Evolutionary conservation across 2,797 vertebrate genomes (phyloP).

Genomic region (Rallus crepitans): DNA sequence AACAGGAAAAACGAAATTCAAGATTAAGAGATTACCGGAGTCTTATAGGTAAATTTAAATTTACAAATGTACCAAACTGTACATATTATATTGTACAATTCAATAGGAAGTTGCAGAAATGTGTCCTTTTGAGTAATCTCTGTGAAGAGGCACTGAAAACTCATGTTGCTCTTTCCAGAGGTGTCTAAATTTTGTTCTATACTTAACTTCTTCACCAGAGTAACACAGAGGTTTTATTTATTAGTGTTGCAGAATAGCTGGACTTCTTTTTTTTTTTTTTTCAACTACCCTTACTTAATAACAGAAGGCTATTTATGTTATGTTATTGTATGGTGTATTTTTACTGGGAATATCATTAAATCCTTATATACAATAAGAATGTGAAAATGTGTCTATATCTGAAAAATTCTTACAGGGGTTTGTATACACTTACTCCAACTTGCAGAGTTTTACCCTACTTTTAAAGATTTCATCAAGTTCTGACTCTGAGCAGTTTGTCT

Average conservation of each 20-base stretch:
- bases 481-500: background rate
- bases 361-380: background rate
- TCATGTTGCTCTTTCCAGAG: background rate
- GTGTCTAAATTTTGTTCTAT: background rate
- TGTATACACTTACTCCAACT: background rate
- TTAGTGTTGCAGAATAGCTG: background rate
- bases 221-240: background rate
- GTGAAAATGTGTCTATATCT: background rate
- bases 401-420: background rate
- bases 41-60: constrained; percentile 87
- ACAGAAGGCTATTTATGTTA: background rate
- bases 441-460: background rate
- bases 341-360: background rate
- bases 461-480: background rate
- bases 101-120: background rate
- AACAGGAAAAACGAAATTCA: constrained; percentile 95
- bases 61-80: background rate
- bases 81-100: background rate
- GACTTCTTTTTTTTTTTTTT: background rate
- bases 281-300: background rate
- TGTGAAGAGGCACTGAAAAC: background rate
- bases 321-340: background rate
- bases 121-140: background rate
- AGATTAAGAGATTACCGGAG: constrained; percentile 92
- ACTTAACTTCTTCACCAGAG: background rate